A percentile compares a stretch with the other conserved stretches of the same genome.
phyloP scores from a whole-genome alignment of 2,797 vertebrate genomes.

The Champsocephalus esox region DNA sequence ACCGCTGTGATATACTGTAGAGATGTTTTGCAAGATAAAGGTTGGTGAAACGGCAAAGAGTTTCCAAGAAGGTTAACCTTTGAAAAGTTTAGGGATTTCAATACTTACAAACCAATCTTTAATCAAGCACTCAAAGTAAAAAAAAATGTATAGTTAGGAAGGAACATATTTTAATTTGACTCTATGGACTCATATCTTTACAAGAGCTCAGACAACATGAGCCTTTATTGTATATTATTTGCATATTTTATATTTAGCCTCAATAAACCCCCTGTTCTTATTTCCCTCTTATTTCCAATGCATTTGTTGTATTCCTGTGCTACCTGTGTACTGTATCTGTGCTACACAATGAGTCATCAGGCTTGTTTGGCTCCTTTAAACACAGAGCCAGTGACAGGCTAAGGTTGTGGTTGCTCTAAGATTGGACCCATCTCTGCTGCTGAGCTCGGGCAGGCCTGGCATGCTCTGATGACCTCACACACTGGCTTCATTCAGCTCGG shows the following conservation, averaged over 20 bases:
- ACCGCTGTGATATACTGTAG: neutral
- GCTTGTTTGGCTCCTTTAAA: slow-evolving; percentile 39
- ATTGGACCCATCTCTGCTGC: slow-evolving; percentile 46
- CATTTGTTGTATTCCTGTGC: neutral
- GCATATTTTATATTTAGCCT: slow-evolving; percentile 10
- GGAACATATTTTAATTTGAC: slow-evolving; percentile 1
- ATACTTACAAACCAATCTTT: slow-evolving; percentile 11
- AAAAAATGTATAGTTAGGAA: neutral
- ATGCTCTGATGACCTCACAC: slow-evolving; percentile 77
- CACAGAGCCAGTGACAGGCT: slow-evolving; percentile 37
- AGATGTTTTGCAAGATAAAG: neutral
- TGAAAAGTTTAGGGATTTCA: neutral
- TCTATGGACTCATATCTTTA: slow-evolving; percentile 4
- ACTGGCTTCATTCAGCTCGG: slow-evolving; percentile 71
- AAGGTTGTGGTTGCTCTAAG: slow-evolving; percentile 44
- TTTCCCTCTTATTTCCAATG: neutral
- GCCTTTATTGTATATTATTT: neutral
- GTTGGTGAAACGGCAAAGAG: neutral
- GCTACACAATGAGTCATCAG: slow-evolving; percentile 46
- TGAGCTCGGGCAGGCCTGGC: slow-evolving; percentile 45
- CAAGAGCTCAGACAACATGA: slow-evolving; percentile 4
- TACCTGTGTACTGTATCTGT: slow-evolving; percentile 6
- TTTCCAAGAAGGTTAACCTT: neutral
- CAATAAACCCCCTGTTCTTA: neutral
- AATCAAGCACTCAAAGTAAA: slow-evolving; percentile 1